These are phyloP conservation scores for Sepiola atlantica DNA, from an alignment of 2,888 invertebrate species.

Conservation along the genomic window DNA sequence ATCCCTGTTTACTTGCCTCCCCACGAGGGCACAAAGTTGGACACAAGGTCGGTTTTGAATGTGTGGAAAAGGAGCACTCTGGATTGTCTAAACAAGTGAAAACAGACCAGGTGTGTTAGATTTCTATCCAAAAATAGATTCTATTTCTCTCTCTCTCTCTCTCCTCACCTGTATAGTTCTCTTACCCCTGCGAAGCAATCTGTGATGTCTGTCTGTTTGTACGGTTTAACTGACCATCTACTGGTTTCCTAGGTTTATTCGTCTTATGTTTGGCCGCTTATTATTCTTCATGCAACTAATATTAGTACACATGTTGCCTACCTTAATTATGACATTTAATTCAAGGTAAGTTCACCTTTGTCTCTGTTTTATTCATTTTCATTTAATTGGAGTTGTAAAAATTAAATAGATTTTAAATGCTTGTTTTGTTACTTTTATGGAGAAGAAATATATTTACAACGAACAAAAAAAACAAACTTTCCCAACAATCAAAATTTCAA, in stretches of 20 bases:
- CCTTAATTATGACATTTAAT: not conserved
- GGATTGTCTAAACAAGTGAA: not conserved
- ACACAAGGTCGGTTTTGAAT: too few relatives aligned
- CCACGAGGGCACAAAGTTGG: too few relatives aligned
- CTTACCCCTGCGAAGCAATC: not conserved
- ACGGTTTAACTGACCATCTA: not conserved
- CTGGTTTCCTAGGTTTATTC: not conserved
- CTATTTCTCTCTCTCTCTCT: not conserved
- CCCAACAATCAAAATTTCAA: not conserved
- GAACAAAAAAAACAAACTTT: not conserved
- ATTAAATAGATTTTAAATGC: not conserved
- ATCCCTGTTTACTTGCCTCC: too few relatives aligned
- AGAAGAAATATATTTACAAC: not conserved
- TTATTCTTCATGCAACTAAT: not conserved
- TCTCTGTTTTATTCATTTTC: not conserved
- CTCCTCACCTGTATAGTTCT: not conserved
- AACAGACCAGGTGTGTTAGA: not conserved
- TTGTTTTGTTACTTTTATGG: not conserved
- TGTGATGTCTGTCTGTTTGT: not conserved
- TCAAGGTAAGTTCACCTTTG: not conserved
- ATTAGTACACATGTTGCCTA: slow-evolving; percentile 11
- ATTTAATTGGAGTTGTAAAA: not conserved
- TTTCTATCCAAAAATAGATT: not conserved
- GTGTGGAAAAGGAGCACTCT: too few relatives aligned
- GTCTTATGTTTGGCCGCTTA: not conserved